Percentiles rank a stretch among this genome's conserved stretches.
phyloP scores from a whole-genome alignment of 2,888 invertebrate species.

The Shargacucullia verbasci region DNA sequence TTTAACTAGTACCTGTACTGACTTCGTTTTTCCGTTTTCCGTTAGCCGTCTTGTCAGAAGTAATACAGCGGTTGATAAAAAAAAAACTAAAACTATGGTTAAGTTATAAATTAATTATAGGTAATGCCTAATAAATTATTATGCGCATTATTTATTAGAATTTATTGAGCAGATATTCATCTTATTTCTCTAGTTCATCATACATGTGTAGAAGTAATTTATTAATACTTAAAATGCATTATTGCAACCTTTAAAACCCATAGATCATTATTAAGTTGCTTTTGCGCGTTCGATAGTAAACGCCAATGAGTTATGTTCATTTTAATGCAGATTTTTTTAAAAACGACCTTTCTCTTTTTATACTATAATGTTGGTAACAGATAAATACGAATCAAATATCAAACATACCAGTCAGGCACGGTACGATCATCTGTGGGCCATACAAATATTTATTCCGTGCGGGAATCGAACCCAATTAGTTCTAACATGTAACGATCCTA shows the following conservation, averaged over 20 bases:
- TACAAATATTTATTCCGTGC: no score
- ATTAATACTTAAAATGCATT: constrained; percentile 36
- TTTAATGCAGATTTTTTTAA: no score
- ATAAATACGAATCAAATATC: no score
- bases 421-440: no score
- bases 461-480: no score
- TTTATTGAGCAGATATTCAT: constrained; percentile 26
- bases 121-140: constrained; percentile 27
- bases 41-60: no score
- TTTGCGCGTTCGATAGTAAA: constrained; percentile 16
- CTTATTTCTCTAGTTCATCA: constrained; percentile 38
- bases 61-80: background rate
- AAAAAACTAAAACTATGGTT: background rate
- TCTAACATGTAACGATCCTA: no score
- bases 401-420: no score
- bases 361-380: no score
- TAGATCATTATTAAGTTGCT: constrained; percentile 42
- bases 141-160: constrained; percentile 11
- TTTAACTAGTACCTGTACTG: no score
- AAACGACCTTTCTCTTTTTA: no score
- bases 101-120: constrained; percentile 17
- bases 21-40: no score
- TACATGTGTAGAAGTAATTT: constrained; percentile 31
- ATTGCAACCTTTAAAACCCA: constrained; percentile 37
- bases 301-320: background rate